These are phyloP conservation scores for Egretta garzetta DNA, from an alignment of 2,113 vertebrate genomes.

Conservation along the genomic window DNA sequence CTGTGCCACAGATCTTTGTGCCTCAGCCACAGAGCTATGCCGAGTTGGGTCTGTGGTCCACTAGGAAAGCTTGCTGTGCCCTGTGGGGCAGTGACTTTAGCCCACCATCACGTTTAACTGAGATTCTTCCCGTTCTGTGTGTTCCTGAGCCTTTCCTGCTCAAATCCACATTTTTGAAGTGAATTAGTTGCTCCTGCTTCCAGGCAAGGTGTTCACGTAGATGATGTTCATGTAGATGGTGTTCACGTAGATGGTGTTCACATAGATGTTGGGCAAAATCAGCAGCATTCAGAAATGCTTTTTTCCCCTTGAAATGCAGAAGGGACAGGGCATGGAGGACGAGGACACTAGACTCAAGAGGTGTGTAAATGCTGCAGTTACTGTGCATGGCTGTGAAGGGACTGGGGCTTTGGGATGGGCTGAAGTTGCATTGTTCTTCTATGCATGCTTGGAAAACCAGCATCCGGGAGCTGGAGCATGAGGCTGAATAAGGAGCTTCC, in stretches of 20 bases:
- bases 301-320: not conserved
- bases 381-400: not conserved
- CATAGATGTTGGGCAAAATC: not conserved
- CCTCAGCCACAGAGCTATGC: not conserved
- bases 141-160: not conserved
- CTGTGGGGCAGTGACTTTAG: not conserved
- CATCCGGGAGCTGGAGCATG: not conserved
- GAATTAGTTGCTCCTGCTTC: not conserved
- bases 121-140: not conserved
- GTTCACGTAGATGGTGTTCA: not conserved
- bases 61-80: not conserved
- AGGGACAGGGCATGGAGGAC: not conserved
- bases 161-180: not conserved
- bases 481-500: not conserved
- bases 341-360: no score
- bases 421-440: not conserved
- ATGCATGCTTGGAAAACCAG: not conserved
- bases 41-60: not conserved
- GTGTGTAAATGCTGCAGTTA: not conserved
- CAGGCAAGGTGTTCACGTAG: not conserved
- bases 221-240: not conserved
- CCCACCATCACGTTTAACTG: not conserved
- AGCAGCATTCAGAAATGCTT: not conserved
- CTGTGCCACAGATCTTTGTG: not conserved
- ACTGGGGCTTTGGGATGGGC: not conserved